phyloP scores from a whole-genome alignment of 2,888 invertebrate species.

The Listrodromus nycthemerus region DNA sequence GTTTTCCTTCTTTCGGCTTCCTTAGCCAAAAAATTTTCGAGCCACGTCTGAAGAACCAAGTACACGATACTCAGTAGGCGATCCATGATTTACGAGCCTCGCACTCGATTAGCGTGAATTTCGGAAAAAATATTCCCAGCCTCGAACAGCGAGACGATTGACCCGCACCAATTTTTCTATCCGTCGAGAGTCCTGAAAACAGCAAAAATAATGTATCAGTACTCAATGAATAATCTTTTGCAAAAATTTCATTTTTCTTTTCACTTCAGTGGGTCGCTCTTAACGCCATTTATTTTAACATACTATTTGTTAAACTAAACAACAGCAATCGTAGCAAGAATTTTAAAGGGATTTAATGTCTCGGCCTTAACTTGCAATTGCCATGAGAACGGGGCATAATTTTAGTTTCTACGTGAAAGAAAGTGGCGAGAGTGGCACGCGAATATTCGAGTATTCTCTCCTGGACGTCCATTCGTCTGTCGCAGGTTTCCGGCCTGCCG shows the following conservation, averaged over 20 bases:
- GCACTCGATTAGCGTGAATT: conserved; percentile 5
- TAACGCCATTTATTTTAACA: no score
- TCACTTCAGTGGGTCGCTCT: no score
- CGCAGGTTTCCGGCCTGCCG: conserved; percentile 23
- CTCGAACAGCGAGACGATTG: neutral
- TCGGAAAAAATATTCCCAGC: neutral
- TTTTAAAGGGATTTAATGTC: neutral
- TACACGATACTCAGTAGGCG: neutral
- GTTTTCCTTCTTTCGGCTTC: neutral
- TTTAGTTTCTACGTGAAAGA: neutral
- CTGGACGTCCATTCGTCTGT: neutral
- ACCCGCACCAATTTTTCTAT: neutral
- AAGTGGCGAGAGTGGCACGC: conserved; percentile 38
- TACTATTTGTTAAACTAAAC: no score
- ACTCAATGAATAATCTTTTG: no score
- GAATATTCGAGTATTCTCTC: conserved; percentile 7
- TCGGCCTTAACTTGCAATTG: neutral
- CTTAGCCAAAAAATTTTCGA: neutral
- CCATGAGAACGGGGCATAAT: neutral
- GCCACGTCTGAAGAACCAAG: neutral
- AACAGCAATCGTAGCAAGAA: neutral
- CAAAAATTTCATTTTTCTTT: no score
- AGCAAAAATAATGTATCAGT: no score
- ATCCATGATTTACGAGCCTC: conserved; percentile 13
- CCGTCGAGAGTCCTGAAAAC: no score